phyloP scores from a whole-genome alignment of 2,113 vertebrate species.

The Zeus faber region DNA sequence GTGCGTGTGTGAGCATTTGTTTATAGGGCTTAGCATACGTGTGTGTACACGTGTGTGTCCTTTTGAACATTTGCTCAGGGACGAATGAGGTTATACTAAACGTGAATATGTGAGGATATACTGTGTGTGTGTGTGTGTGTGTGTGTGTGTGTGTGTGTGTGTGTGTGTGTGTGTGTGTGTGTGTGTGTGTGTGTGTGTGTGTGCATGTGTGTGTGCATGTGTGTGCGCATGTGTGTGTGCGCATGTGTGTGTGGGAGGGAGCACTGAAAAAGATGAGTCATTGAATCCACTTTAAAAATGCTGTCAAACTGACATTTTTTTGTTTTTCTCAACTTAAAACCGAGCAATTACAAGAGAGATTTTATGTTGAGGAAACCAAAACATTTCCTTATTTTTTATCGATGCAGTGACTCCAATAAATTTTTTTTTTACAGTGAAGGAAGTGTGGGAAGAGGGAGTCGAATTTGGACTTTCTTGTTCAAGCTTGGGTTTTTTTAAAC shows the following conservation, averaged over 20 bases:
- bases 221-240: conserved; percentile 17
- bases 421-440: no score
- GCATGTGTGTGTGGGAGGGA: conserved; percentile 5
- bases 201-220: conserved; percentile 8
- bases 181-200: conserved; percentile 28
- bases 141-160: conserved; percentile 5
- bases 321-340: no score
- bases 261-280: no score
- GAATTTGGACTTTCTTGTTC: neutral
- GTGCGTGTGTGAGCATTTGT: conserved; percentile 9
- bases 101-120: no score
- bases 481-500: neutral
- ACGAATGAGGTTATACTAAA: no score
- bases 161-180: conserved; percentile 3
- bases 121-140: conserved; percentile 24
- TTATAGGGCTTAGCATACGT: conserved; percentile 28
- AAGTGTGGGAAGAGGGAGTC: no score
- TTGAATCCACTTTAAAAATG: no score
- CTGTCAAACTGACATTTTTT: no score
- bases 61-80: conserved; percentile 33
- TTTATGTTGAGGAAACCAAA: no score
- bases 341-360: no score
- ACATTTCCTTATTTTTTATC: no score
- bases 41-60: conserved; percentile 21
- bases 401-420: no score